phyloP scores from a whole-genome alignment of 2,888 invertebrate genomes.

The Harmothoe impar region DNA sequence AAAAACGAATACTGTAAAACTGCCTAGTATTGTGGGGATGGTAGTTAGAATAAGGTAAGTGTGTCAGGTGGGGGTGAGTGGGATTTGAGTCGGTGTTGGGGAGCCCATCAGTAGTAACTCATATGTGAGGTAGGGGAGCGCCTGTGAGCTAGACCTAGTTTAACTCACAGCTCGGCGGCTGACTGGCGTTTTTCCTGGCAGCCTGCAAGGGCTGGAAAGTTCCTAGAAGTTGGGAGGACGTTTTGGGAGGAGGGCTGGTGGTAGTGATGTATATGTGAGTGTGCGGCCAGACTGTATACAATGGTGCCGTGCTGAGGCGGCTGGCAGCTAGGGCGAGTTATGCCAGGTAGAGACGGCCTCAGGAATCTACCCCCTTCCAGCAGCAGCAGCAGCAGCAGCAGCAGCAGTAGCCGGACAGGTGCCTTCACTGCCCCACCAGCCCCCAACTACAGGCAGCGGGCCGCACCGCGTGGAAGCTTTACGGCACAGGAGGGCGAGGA shows the following conservation, averaged over 20 bases:
- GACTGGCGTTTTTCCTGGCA: conserved; percentile 14
- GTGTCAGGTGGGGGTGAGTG: neutral
- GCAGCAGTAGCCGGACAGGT: neutral
- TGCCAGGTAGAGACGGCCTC: conserved; percentile 30
- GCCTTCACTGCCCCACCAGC: too few relatives aligned
- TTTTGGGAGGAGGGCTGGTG: neutral
- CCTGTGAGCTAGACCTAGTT: conserved; percentile 19
- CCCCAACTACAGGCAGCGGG: too few relatives aligned
- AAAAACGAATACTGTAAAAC: too few relatives aligned
- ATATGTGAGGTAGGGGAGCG: neutral
- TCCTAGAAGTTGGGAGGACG: conserved; percentile 8
- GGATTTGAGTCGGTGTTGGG: neutral
- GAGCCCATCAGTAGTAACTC: neutral
- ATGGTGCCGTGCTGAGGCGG: neutral
- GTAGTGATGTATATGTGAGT: neutral
- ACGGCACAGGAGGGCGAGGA: neutral
- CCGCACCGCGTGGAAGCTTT: too few relatives aligned
- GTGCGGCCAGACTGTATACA: conserved; percentile 17
- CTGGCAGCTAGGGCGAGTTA: neutral
- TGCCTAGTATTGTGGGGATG: too few relatives aligned
- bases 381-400: neutral
- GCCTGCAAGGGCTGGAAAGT: conserved; percentile 14
- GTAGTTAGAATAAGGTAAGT: conserved; percentile 2
- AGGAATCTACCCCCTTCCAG: neutral
- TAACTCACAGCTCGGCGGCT: neutral